Evolutionary conservation across 2,888 invertebrate species (phyloP), one percentile per base, ranked within the genome.

Genomic region (Orchesella flavescens): DNA sequence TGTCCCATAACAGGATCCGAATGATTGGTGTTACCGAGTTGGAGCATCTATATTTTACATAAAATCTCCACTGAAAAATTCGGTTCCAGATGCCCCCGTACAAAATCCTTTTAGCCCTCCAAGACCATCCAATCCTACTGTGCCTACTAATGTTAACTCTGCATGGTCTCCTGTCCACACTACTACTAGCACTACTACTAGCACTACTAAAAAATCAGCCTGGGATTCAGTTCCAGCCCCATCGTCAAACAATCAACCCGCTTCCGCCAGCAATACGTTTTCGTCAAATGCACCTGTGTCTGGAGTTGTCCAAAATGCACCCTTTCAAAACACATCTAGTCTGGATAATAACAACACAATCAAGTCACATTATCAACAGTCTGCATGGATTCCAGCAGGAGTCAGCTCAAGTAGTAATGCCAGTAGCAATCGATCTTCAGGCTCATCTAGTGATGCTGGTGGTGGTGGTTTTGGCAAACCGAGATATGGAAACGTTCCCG

Each of bases 11-110:
- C 61, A 85, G 83, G 86, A 85, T 17, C 84, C 86, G 0, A 79
- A 84, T 13, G 88, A 87, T 24, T 87, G 81, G 65, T 86, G 83
- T 55, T 88, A 88, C 23, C 80, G 87, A n/a, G 87, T 88, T n/a
- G 88, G 87, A 68, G 88, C 87, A 13, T 87, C 87, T 55, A 85
- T 88, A 43, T 88, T 88, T 68, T 88, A 87, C 68, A 68, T 88
- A 3, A 87, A 86, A 53, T 88, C 88, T 10, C 84, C 83, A 24
- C 68, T 88, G 23, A 85, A 87, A 57, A 84, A 86, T 73, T 86
- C 86, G 0, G 53, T 68, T 12, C 53, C 63, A 9, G 84, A 74
- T 46, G 77, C 57, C 1, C 83, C 82, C 15, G 46, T 76, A 0
- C 83, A 78, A 24, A 86, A 86, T 78, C 88, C 87, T 1, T 88